phyloP scores from a whole-genome alignment of 2,888 invertebrate species.

The Lasioglossum vierecki region DNA sequence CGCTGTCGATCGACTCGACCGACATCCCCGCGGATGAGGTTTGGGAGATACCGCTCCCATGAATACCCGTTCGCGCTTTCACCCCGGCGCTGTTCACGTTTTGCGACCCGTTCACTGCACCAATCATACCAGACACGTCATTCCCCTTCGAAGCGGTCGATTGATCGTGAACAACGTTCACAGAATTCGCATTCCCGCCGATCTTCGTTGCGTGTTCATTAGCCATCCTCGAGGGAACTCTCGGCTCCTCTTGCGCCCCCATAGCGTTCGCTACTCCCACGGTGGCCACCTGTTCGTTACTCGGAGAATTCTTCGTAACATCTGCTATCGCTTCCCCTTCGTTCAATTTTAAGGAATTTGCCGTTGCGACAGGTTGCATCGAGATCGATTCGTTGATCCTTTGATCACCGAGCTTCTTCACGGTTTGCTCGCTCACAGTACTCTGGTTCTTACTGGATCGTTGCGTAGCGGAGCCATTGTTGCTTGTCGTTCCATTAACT shows the following conservation, averaged over 20 bases:
- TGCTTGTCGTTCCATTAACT: conserved; percentile 20
- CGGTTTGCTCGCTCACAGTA: conserved; percentile 34
- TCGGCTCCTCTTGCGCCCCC: conserved; percentile 21
- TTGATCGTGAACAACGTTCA: conserved; percentile 4
- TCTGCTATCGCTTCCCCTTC: background rate
- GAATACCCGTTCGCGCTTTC: conserved; percentile 62
- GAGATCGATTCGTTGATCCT: conserved; percentile 34
- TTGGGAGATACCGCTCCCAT: conserved; percentile 73
- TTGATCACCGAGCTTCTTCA: conserved; percentile 27
- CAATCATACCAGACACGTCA: conserved; percentile 36
- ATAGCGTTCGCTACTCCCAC: background rate
- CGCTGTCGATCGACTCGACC: conserved; percentile 76
- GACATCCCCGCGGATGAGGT: conserved; percentile 77
- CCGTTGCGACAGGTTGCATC: background rate
- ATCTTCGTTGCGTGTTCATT: conserved; percentile 22
- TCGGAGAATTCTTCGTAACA: background rate
- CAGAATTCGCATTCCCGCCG: background rate
- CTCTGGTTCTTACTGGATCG: conserved; percentile 43
- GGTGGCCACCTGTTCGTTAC: background rate
- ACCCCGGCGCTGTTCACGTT: conserved; percentile 64
- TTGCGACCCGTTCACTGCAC: conserved; percentile 57
- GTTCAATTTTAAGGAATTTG: background rate
- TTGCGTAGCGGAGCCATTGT: conserved; percentile 39
- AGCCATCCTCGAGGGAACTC: background rate
- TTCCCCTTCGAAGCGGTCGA: conserved; percentile 32